phyloP scores from a whole-genome alignment of 2,888 invertebrate species.

The Eremobia ochroleuca region DNA sequence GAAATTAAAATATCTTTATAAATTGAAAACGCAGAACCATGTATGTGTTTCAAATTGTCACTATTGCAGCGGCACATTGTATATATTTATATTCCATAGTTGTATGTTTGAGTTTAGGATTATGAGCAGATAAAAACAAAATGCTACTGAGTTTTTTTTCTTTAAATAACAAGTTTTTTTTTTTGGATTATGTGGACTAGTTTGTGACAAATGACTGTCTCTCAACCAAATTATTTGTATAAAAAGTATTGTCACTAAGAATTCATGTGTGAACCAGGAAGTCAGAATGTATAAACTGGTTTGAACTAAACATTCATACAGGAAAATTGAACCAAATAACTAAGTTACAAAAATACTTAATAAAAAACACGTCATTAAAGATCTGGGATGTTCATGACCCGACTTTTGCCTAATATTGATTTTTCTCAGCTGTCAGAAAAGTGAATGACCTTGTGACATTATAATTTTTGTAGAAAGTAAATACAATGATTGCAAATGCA shows the following conservation, averaged over 20 bases:
- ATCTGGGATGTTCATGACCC: neutral
- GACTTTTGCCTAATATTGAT: conserved; percentile 43
- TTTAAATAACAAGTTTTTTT: neutral
- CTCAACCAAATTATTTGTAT: neutral
- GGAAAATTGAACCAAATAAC: conserved; percentile 8
- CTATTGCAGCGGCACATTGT: too few species aligned
- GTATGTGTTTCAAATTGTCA: too few species aligned
- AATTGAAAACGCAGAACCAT: too few species aligned
- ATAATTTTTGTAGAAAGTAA: neutral
- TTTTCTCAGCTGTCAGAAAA: conserved; percentile 54
- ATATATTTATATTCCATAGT: too few species aligned
- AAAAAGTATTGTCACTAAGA: too few species aligned
- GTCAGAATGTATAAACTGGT: neutral
- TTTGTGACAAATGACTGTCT: neutral
- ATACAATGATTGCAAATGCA: neutral
- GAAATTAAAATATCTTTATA: too few species aligned
- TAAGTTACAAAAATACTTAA: neutral
- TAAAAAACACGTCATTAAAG: neutral
- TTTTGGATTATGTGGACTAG: too few species aligned
- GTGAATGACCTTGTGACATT: conserved; percentile 56
- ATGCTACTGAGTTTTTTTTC: too few species aligned
- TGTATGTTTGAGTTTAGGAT: neutral
- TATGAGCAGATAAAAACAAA: neutral
- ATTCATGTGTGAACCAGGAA: neutral
- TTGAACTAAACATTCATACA: neutral